These are phyloP conservation scores for Caligus rogercresseyi DNA, from an alignment of 1,140 invertebrate species.

Conservation along the genomic window DNA sequence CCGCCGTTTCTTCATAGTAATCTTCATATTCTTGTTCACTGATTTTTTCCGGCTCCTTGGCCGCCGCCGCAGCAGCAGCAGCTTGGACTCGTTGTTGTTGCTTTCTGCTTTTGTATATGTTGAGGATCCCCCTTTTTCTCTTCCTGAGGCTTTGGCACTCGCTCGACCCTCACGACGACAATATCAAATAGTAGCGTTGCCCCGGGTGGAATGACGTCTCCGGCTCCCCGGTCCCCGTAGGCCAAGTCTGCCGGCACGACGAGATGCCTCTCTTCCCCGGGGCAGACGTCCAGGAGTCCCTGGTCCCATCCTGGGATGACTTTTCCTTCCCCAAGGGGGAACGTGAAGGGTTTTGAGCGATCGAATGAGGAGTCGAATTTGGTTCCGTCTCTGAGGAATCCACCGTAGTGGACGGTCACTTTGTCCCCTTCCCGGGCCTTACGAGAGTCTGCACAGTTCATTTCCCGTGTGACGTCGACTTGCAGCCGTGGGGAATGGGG, in stretches of 20 bases:
- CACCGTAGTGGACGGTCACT: constrained; percentile 30
- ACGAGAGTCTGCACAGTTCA: neutral
- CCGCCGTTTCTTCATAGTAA: neutral
- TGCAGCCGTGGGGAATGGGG: neutral
- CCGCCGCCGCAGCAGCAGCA: neutral
- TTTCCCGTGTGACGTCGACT: constrained; percentile 14
- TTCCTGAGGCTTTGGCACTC: constrained; percentile 26
- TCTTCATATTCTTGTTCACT: constrained; percentile 6
- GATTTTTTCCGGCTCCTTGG: neutral
- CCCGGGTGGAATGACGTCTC: constrained; percentile 28
- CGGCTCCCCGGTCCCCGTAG: constrained; percentile 31
- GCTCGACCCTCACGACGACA: constrained; percentile 25
- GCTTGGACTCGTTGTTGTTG: constrained; percentile 11
- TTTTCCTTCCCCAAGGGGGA: constrained; percentile 30
- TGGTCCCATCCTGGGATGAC: constrained; percentile 61
- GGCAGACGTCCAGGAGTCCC: constrained; percentile 31
- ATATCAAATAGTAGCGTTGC: constrained; percentile 29
- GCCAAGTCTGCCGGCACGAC: constrained; percentile 30
- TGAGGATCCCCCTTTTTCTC: constrained; percentile 17
- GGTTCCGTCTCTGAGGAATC: constrained; percentile 22
- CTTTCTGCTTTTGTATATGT: neutral
- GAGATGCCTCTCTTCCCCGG: constrained; percentile 31
- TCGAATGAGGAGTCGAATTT: constrained; percentile 29
- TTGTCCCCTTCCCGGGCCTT: constrained; percentile 24
- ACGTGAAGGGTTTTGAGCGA: constrained; percentile 31